phyloP scores from a whole-genome alignment of 2,888 invertebrate genomes.

The Cheilosia pagana region DNA sequence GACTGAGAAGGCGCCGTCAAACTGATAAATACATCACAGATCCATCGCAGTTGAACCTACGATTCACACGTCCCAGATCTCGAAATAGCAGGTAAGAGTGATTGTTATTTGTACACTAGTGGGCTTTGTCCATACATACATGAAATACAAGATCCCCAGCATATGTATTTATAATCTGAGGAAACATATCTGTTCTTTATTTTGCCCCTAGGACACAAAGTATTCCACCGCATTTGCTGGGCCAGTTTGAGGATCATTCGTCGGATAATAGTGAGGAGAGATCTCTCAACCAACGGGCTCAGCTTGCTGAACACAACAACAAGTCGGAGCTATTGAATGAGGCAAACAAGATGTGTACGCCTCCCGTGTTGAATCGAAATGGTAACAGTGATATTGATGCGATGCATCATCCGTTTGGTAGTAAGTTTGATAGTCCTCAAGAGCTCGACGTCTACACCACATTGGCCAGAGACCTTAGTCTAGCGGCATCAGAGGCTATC shows the following conservation, averaged over 20 bases:
- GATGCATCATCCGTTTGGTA: constrained; percentile 52
- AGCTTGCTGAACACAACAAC: constrained; percentile 32
- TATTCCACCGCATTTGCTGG: constrained; percentile 84
- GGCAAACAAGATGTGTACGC: constrained; percentile 40
- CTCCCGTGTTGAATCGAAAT: constrained; percentile 43
- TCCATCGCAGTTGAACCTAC: constrained; percentile 91
- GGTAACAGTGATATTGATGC: constrained; percentile 47
- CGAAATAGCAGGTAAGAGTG: constrained; percentile 81
- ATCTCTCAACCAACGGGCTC: constrained; percentile 56
- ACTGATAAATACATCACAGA: constrained; percentile 94
- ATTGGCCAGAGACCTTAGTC: constrained; percentile 76
- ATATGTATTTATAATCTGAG: neutral
- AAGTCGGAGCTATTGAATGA: constrained; percentile 45
- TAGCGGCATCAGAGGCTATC: constrained; percentile 76
- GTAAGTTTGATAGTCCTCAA: constrained; percentile 51
- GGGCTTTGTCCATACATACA: no score
- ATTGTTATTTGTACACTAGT: neutral
- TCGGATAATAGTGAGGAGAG: constrained; percentile 80
- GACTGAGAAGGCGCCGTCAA: constrained; percentile 86
- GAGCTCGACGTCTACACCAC: constrained; percentile 37
- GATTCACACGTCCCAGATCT: constrained; percentile 89
- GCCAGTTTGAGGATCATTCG: constrained; percentile 80
- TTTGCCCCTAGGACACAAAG: constrained; percentile 81
- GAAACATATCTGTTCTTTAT: neutral
- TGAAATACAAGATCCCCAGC: no score